Base-by-base conservation (phyloP, 2,888 invertebrate genomes). In the Halictus ligatus region DNA sequence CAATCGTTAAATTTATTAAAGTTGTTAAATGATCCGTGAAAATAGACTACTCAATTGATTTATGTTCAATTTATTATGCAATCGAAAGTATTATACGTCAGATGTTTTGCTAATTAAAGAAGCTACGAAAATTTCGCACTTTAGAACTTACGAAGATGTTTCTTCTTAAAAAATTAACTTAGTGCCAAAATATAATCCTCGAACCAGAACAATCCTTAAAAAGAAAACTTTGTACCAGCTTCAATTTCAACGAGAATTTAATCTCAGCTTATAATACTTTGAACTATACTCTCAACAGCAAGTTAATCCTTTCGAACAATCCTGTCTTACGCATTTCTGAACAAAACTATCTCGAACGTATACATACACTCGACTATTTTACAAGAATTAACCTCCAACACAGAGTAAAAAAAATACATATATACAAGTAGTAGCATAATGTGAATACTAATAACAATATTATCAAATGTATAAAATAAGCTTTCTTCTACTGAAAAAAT, bases 401-500 rank as follows among this genome's bases (percentile, higher is more conserved):
- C 8, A 50, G 35, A 35, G 10, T 18, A 50, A 35, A 29, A 4
- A 4, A 4, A 35, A 50, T 29, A 50, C 18, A 15, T 50, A 50
- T 50, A 21, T 35, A 73, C 50, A 74, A 8, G 18, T 21, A 35
- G 21, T 35, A 21, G 67, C 21, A 67, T 18, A 18, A 13, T 35
- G 10, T 21, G 40, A 64, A 10, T 69, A 54, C 6, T 29, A 29
- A 29, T 12, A 50, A 50, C 18, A 10, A 48, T 50, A 43, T 6
- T 71, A n/a, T 48, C 8, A 73, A 48, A 50, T 21, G 4, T 60
- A 29, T 40, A 43, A 8, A 71, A 69, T 1, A 15, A 75, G 13
- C 2, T 46, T 43, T 5, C 35, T 15, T n/a, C 1, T 21, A 29
- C 25, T 25, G 29, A 81, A 81, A 81, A 81, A 75, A 76, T 64